Evolutionary conservation across 2,797 vertebrate genomes (phyloP).

Genomic region (Crocodylus rhombifer): DNA sequence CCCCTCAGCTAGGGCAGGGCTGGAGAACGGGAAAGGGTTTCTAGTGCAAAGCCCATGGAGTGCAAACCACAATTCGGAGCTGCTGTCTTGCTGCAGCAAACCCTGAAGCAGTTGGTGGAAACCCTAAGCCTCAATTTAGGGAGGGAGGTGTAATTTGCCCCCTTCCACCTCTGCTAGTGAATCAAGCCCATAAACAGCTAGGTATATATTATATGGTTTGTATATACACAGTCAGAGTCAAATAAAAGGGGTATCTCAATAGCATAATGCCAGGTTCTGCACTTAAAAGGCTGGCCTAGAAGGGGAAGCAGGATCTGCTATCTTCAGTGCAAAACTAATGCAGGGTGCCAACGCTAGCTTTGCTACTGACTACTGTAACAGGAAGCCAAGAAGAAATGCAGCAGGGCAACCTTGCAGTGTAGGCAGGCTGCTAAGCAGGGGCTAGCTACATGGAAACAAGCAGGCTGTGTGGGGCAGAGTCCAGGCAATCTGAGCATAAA

Average conservation of each 20-base stretch:
- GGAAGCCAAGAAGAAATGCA: neutral
- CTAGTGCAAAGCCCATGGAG: neutral
- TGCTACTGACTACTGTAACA: accelerated
- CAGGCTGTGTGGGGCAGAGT: no score
- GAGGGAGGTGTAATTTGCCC: accelerated
- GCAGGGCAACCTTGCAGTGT: no score
- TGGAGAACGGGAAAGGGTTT: neutral
- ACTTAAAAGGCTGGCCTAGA: neutral
- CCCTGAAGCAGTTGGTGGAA: neutral
- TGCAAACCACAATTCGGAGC: neutral
- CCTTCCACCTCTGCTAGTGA: neutral
- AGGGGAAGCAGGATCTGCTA: accelerated
- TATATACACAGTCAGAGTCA: neutral
- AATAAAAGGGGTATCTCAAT: neutral
- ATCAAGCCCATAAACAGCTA: neutral
- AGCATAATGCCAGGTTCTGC: neutral
- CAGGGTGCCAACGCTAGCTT: neutral
- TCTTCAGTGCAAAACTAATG: accelerated
- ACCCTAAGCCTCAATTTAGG: neutral
- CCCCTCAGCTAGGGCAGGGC: neutral
- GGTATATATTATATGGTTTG: neutral
- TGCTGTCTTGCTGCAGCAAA: neutral
- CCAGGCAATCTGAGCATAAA: no score
- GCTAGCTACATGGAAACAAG: no score
- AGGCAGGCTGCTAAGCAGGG: no score